Percentiles rank a stretch among this genome's conserved stretches.
Conservation (phyloP, 2,888 invertebrate genomes). For the Cylindroiulus punctatus region DNA sequence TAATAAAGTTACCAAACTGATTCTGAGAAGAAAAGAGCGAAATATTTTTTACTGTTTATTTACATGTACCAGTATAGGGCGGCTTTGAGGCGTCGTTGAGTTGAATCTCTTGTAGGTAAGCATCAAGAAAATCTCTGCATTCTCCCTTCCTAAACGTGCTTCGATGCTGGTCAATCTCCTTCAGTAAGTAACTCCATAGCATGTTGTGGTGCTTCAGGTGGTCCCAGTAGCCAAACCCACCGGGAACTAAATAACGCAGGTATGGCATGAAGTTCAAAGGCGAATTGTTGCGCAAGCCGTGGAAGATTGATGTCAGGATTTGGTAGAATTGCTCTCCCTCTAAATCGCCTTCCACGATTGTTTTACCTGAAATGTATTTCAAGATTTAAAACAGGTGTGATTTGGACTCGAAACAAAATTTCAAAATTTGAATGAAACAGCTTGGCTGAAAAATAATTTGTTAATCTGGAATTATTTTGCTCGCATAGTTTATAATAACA, state of each 20-base stretch:
- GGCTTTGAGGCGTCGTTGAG: neutral
- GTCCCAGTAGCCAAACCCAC: slow-evolving; percentile 31
- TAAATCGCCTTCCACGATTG: no score
- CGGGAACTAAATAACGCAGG: neutral
- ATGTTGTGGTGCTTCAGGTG: neutral
- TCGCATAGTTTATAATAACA: no score
- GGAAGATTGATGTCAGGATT: no score
- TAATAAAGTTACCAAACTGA: neutral
- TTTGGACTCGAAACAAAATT: no score
- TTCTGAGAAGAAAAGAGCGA: neutral
- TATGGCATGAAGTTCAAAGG: slow-evolving; percentile 45
- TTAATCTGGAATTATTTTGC: no score
- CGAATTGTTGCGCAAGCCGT: neutral
- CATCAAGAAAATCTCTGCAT: neutral
- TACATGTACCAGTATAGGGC: neutral
- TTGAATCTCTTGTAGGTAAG: neutral
- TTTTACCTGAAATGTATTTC: no score
- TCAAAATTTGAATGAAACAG: no score
- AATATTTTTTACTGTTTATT: neutral
- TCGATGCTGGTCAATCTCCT: neutral
- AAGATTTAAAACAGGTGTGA: no score
- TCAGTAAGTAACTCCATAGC: neutral
- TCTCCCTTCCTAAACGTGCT: neutral
- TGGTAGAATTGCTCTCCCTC: no score
- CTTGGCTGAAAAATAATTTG: no score